phyloP scores from a whole-genome alignment of 1,140 invertebrate species.

The Venustaconcha ellipsiformis region DNA sequence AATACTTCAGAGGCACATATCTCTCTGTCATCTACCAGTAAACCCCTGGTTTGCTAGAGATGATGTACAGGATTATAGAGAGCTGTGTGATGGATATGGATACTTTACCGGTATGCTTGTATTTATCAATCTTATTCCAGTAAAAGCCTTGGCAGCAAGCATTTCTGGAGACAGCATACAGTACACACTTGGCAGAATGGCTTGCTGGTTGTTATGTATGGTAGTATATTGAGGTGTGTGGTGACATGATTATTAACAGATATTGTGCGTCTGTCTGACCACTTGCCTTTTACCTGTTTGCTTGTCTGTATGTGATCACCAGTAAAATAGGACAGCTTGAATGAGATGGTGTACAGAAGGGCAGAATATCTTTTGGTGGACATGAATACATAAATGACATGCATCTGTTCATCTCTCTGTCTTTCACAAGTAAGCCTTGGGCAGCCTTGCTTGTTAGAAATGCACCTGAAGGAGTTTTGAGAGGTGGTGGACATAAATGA shows the following conservation, averaged over 20 bases:
- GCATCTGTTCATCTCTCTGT: slow-evolving; percentile 70
- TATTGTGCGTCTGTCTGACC: no score
- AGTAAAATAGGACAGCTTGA: no score
- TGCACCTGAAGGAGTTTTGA: slow-evolving; percentile 87
- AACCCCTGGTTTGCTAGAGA: slow-evolving; percentile 86
- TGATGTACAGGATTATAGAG: slow-evolving; percentile 88
- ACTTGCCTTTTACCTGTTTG: no score
- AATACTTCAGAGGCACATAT: slow-evolving; percentile 71
- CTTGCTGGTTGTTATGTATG: no score
- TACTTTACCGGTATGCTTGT: slow-evolving; percentile 70
- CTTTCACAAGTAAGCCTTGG: slow-evolving; percentile 88
- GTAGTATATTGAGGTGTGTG: no score
- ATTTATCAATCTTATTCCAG: slow-evolving; percentile 80
- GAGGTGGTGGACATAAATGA: slow-evolving; percentile 85
- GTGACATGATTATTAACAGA: no score
- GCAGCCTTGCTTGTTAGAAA: slow-evolving; percentile 86
- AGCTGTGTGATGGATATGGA: slow-evolving; percentile 86
- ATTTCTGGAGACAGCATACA: slow-evolving; percentile 85
- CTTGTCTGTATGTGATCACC: no score
- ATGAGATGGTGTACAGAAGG: slow-evolving; percentile 72
- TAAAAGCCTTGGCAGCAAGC: slow-evolving; percentile 91
- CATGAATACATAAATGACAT: slow-evolving; percentile 74
- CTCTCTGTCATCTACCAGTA: slow-evolving; percentile 81
- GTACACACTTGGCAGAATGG: no score
- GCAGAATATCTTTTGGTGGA: slow-evolving; percentile 89